phyloP scores from a whole-genome alignment of 2,113 vertebrate genomes.

The Morone chrysops region DNA sequence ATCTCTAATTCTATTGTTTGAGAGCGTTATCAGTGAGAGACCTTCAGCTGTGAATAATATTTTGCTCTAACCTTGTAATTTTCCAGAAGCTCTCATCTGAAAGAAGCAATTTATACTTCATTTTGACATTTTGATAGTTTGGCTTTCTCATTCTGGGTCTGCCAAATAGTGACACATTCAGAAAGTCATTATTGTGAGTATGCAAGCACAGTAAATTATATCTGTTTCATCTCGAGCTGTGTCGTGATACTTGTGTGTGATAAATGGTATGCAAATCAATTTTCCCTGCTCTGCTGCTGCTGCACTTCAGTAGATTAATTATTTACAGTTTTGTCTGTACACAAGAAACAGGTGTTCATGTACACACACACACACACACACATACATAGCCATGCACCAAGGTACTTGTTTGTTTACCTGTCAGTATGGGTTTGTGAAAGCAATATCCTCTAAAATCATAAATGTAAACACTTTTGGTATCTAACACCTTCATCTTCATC shows the following conservation, averaged over 20 bases:
- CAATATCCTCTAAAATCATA: conserved; percentile 21
- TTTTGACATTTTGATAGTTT: conserved; percentile 60
- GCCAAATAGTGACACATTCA: conserved; percentile 66
- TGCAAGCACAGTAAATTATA: conserved; percentile 52
- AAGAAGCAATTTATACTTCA: conserved; percentile 53
- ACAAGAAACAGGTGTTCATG: conserved; percentile 23
- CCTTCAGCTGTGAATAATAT: conserved; percentile 18
- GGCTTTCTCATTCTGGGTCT: conserved; percentile 37
- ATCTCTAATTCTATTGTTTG: conserved; percentile 42
- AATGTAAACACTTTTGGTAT: conserved; percentile 27
- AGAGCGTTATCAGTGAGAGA: conserved; percentile 4
- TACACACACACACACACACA: conserved; percentile 6
- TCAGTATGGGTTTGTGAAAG: conserved; percentile 34
- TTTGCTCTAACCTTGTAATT: conserved; percentile 40
- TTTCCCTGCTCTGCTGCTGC: conserved; percentile 53
- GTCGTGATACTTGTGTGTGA: conserved; percentile 48
- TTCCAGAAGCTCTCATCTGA: conserved; percentile 38
- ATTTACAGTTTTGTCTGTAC: conserved; percentile 50
- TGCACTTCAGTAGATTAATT: conserved; percentile 68
- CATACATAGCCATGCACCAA: background rate
- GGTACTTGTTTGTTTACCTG: conserved; percentile 52
- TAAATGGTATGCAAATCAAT: conserved; percentile 72
- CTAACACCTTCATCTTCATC: background rate
- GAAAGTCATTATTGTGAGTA: conserved; percentile 61
- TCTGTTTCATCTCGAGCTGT: conserved; percentile 59